A percentile compares a stretch with the other conserved stretches of the same genome.
Conservation (phyloP, 2,797 vertebrate genomes). For the Lepus townsendii region DNA sequence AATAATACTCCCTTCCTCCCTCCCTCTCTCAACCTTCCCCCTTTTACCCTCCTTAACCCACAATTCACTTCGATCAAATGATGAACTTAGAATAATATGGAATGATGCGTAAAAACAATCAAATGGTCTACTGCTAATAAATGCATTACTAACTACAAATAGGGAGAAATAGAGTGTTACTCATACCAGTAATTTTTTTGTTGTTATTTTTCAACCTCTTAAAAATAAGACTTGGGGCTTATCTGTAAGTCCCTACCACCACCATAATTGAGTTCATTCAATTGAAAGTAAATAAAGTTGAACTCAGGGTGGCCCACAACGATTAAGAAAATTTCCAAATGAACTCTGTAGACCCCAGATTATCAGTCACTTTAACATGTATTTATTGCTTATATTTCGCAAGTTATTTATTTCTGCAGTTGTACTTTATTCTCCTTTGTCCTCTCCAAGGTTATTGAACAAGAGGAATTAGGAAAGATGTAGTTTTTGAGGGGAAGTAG, state of each 20-base stretch:
- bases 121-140: background rate
- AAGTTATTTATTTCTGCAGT: background rate
- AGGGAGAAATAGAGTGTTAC: background rate
- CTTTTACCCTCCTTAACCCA: background rate
- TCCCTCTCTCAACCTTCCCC: no score
- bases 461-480: slow-evolving; percentile 66
- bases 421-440: background rate
- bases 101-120: background rate
- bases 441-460: slow-evolving; percentile 60
- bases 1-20: no score
- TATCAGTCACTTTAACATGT: background rate
- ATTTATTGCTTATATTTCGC: background rate
- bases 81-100: background rate
- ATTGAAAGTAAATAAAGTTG: background rate
- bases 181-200: rapidly evolving
- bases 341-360: background rate
- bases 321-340: background rate
- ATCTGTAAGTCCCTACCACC: no score
- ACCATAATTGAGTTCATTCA: background rate
- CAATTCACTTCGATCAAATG: background rate
- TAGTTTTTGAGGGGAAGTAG: background rate
- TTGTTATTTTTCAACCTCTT: background rate
- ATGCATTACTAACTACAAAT: no score
- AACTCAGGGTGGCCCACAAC: background rate
- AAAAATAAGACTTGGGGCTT: background rate